These are phyloP conservation scores for Tenthredo mesomela DNA, from an alignment of 2,888 invertebrate species.

Conservation along the genomic window DNA sequence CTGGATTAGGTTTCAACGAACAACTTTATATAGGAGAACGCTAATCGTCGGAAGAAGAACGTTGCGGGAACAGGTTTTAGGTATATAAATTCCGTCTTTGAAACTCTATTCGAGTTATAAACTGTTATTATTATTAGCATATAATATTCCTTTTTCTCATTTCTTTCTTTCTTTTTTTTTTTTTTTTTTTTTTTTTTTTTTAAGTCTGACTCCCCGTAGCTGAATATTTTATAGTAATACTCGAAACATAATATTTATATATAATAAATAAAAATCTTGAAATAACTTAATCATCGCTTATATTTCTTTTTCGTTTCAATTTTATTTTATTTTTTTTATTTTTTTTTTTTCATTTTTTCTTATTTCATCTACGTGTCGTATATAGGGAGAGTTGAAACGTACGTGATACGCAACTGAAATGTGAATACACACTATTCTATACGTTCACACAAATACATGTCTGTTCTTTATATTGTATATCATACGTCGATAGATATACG, in stretches of 20 bases:
- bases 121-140: conserved; percentile 33
- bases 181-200: neutral
- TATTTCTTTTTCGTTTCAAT: neutral
- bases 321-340: neutral
- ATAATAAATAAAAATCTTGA: neutral
- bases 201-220: too few species aligned
- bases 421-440: neutral
- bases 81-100: conserved; percentile 41
- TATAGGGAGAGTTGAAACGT: conserved; percentile 16
- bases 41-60: conserved; percentile 51
- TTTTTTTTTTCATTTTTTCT: neutral
- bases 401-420: conserved; percentile 42
- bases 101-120: neutral
- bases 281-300: conserved; percentile 20
- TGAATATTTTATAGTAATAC: neutral
- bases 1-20: conserved; percentile 44
- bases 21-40: conserved; percentile 44
- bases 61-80: conserved; percentile 47
- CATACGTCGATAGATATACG: neutral
- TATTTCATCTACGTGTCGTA: neutral
- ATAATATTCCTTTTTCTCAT: neutral
- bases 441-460: neutral
- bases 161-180: neutral
- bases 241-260: neutral
- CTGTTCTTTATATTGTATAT: neutral